Evolutionary conservation across 2,888 invertebrate species (phyloP).

Genomic region (Ichneumoninae sp.): DNA sequence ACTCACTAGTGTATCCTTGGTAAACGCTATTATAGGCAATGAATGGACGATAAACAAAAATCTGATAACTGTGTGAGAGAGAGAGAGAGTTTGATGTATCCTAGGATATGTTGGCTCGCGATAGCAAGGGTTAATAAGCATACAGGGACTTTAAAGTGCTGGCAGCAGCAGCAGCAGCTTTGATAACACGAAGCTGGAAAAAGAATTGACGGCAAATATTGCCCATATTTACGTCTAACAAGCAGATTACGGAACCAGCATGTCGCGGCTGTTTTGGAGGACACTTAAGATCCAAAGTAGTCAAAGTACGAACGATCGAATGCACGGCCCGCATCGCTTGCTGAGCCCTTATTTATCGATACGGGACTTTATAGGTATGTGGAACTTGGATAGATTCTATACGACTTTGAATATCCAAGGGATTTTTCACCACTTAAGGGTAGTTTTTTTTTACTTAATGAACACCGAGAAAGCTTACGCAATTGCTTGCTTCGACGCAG

Average conservation of each 20-base stretch:
- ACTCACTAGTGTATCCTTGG: not conserved
- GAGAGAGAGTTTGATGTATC: not conserved
- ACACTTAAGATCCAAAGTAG: constrained; percentile 39
- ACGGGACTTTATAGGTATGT: constrained; percentile 47
- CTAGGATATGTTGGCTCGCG: constrained; percentile 25
- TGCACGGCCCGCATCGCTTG: constrained; percentile 38
- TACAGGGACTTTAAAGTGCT: constrained; percentile 18
- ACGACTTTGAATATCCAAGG: constrained; percentile 66
- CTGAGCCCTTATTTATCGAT: constrained; percentile 40
- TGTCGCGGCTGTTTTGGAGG: constrained; percentile 30
- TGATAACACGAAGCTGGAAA: constrained; percentile 40
- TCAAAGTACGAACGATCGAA: constrained; percentile 53
- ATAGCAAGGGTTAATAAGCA: constrained; percentile 24
- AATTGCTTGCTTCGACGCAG: constrained; percentile 67
- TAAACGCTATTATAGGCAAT: constrained; percentile 42
- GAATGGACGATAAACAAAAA: constrained; percentile 19
- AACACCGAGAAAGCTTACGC: constrained; percentile 73
- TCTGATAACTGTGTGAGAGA: not conserved
- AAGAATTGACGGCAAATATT: constrained; percentile 22
- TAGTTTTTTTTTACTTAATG: constrained; percentile 66
- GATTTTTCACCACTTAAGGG: constrained; percentile 51
- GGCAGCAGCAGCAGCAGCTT: constrained; percentile 26
- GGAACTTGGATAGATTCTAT: constrained; percentile 58
- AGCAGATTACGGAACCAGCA: constrained; percentile 34
- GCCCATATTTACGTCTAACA: constrained; percentile 40